Conservation (phyloP, 1,140 invertebrate species). For the Aradophagus sp. region DNA sequence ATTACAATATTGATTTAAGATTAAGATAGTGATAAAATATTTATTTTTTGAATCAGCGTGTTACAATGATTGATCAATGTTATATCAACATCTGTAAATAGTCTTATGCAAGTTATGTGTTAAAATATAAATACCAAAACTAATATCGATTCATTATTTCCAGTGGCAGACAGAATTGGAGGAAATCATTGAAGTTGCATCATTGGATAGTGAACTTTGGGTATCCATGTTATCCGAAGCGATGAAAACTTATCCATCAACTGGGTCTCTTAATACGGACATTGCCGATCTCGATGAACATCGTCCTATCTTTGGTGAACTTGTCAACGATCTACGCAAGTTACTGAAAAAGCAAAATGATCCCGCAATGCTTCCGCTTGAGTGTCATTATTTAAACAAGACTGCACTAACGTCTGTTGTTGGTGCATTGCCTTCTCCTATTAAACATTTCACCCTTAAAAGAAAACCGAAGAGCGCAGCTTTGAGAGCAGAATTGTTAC, state of each 20-base stretch:
- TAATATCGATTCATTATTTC: no score
- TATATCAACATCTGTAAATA: no score
- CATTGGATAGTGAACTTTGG: slow-evolving; percentile 94
- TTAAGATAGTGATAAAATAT: no score
- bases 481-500: slow-evolving; percentile 89
- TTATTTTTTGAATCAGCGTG: no score
- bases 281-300: slow-evolving; percentile 90
- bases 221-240: slow-evolving; percentile 97
- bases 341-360: slow-evolving; percentile 91
- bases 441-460: slow-evolving; percentile 95
- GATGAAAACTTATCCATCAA: slow-evolving; percentile 92
- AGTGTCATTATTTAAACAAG: slow-evolving; percentile 97
- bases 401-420: slow-evolving; percentile 90
- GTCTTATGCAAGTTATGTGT: no score
- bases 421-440: slow-evolving; percentile 79
- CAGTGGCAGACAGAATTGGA: slow-evolving; percentile 95
- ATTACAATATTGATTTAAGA: no score
- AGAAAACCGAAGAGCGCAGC: slow-evolving; percentile 96
- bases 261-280: slow-evolving; percentile 91
- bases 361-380: slow-evolving; percentile 90
- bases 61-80: no score
- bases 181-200: slow-evolving; percentile 93
- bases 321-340: slow-evolving; percentile 90
- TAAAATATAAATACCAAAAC: no score
- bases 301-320: slow-evolving; percentile 90